Conservation (phyloP, 2,888 invertebrate genomes). For the Thelaira solivaga region DNA sequence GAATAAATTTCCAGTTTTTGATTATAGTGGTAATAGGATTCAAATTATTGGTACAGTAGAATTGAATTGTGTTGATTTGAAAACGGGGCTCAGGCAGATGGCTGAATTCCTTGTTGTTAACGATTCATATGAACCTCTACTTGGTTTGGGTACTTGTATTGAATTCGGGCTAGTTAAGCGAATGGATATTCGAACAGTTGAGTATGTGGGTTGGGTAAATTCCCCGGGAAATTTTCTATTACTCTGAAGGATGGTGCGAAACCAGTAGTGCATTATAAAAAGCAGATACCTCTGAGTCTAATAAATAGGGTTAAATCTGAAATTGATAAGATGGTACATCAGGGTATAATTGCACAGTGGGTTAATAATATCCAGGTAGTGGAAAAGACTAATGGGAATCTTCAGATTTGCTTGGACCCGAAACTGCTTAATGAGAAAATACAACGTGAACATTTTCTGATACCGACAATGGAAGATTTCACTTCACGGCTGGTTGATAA, state of each 20-base stretch:
- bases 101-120: slow-evolving; percentile 16
- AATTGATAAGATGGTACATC: neutral
- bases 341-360: slow-evolving; percentile 44
- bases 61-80: slow-evolving; percentile 3
- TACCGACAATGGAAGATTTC: slow-evolving; percentile 65
- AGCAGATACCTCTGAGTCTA: slow-evolving; percentile 51
- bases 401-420: slow-evolving; percentile 63
- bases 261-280: slow-evolving; percentile 57
- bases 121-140: slow-evolving; percentile 8
- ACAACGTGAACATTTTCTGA: slow-evolving; percentile 64
- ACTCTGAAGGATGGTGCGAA: neutral
- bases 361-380: slow-evolving; percentile 62
- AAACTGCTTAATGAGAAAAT: slow-evolving; percentile 64
- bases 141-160: slow-evolving; percentile 2
- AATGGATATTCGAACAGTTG: neutral
- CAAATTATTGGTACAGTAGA: slow-evolving; percentile 34
- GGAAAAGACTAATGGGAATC: slow-evolving; percentile 61
- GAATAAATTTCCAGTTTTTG: slow-evolving; percentile 40
- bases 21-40: slow-evolving; percentile 55
- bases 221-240: neutral
- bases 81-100: neutral
- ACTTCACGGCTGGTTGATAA: slow-evolving; percentile 42
- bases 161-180: slow-evolving; percentile 1
- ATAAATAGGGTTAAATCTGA: neutral
- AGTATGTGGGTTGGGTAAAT: neutral